These are phyloP conservation scores for Oncorhynchus clarkii DNA, from an alignment of 2,113 vertebrate species.

Conservation along the genomic window DNA sequence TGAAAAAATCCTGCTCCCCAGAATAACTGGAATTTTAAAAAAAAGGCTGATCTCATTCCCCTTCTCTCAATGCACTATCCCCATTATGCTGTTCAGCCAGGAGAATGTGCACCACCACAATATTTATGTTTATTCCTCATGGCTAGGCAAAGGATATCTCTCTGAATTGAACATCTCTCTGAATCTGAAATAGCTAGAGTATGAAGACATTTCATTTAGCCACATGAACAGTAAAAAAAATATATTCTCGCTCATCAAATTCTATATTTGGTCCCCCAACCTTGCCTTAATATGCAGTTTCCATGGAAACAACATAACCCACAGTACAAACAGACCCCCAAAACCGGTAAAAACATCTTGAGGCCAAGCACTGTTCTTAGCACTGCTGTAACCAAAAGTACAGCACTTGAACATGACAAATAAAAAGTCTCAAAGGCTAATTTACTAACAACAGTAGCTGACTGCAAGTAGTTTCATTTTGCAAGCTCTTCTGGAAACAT, in stretches of 20 bases:
- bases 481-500: too few species aligned
- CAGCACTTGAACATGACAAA: too few species aligned
- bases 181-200: too few species aligned
- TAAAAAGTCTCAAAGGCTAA: too few species aligned
- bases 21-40: not conserved
- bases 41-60: too few species aligned
- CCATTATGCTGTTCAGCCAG: too few species aligned
- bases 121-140: not conserved
- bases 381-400: too few species aligned
- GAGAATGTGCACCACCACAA: not conserved
- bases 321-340: not conserved
- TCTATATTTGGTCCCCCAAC: not conserved
- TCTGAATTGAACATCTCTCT: too few species aligned
- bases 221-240: not conserved
- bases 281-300: constrained; percentile 1
- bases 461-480: too few species aligned
- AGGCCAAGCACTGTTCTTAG: not conserved
- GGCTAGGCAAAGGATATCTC: too few species aligned
- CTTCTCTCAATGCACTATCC: too few species aligned
- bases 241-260: not conserved
- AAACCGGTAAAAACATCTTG: not conserved
- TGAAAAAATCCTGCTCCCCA: not conserved
- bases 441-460: too few species aligned
- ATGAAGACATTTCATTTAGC: not conserved
- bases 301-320: constrained; percentile 26